These are phyloP conservation scores for Andrena cerasifolii DNA, from an alignment of 1,140 invertebrate genomes.

Conservation along the genomic window DNA sequence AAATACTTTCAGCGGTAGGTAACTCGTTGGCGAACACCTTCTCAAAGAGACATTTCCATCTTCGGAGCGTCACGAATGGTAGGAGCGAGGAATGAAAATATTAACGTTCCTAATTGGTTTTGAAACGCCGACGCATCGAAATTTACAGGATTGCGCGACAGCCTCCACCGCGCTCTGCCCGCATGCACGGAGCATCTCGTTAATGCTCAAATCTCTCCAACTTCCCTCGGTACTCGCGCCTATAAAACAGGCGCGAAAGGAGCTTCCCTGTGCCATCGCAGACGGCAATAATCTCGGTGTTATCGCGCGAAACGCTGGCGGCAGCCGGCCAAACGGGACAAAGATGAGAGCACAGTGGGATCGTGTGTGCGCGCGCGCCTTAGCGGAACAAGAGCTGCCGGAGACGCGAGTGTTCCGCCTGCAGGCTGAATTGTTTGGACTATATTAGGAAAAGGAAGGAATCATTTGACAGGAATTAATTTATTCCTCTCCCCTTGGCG, in stretches of 20 bases:
- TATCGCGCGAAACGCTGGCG: slow-evolving; percentile 20
- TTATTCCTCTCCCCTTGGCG: slow-evolving; percentile 22
- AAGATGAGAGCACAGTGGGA: not conserved
- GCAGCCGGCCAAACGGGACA: not conserved
- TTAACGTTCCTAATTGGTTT: no score
- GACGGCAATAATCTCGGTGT: slow-evolving; percentile 18
- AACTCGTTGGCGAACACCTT: no score
- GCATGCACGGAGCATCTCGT: not conserved
- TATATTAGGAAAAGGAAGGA: not conserved
- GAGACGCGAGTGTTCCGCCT: no score
- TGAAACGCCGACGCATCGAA: not conserved
- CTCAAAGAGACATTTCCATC: no score
- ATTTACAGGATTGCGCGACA: not conserved
- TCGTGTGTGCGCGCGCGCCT: not conserved
- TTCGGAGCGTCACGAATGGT: no score
- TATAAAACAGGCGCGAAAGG: slow-evolving; percentile 4
- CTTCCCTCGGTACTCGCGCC: slow-evolving; percentile 15
- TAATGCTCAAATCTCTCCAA: not conserved
- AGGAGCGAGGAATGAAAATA: no score
- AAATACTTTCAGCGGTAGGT: not conserved
- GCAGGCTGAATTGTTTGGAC: no score
- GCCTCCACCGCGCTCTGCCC: no score
- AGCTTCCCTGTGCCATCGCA: not conserved
- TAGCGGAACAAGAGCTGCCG: not conserved
- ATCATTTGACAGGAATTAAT: slow-evolving; percentile 40